A percentile compares a stretch with the other conserved stretches of the same genome.
Conservation (phyloP, 1,140 invertebrate genomes). For the Ostrea denselamellosa region DNA sequence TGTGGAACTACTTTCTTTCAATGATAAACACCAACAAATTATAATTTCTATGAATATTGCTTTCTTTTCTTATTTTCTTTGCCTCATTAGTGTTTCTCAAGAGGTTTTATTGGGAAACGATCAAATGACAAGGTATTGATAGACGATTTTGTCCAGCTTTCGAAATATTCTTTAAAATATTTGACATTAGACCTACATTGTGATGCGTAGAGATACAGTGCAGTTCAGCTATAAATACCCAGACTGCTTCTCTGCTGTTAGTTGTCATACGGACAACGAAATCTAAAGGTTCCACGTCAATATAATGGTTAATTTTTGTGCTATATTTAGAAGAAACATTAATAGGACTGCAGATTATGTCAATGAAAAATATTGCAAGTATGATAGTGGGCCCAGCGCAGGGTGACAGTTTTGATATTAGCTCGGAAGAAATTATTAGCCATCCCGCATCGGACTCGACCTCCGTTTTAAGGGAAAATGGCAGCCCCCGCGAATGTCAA, state of each 20-base stretch:
- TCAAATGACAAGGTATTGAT: background rate
- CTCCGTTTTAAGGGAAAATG: constrained; percentile 51
- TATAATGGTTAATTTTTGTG: background rate
- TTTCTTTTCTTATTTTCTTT: background rate
- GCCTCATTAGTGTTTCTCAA: background rate
- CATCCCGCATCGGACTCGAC: constrained; percentile 42
- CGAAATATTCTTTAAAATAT: background rate
- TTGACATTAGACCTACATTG: background rate
- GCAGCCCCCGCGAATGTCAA: constrained; percentile 33
- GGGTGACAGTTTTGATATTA: constrained; percentile 57
- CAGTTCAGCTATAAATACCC: constrained; percentile 9
- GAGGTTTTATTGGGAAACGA: background rate
- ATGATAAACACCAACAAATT: constrained; percentile 4
- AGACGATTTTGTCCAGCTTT: background rate
- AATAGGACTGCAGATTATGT: constrained; percentile 47
- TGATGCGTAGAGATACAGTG: constrained; percentile 24
- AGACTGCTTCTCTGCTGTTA: background rate
- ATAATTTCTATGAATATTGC: background rate
- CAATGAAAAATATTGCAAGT: constrained; percentile 56
- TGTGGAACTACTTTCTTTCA: constrained; percentile 15
- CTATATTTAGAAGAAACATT: constrained; percentile 42
- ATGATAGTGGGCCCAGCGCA: constrained; percentile 64
- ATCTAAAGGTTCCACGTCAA: background rate
- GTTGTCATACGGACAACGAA: constrained; percentile 42
- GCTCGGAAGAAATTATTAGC: constrained; percentile 51